These are phyloP conservation scores for Myodes glareolus DNA, from an alignment of 2,113 vertebrate genomes.

Conservation along the genomic window DNA sequence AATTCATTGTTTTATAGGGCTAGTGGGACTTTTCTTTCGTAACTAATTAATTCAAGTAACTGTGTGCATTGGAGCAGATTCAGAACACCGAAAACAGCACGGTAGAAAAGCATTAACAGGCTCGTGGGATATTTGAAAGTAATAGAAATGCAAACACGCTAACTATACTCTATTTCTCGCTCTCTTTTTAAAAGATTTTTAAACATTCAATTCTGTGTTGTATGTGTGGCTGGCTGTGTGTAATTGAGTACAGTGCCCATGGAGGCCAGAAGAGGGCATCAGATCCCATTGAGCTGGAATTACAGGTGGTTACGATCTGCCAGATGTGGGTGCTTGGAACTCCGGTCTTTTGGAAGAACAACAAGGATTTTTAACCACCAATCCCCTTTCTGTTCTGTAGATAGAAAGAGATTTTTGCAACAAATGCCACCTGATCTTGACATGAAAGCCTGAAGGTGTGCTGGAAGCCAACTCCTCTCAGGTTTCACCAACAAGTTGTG, in stretches of 20 bases:
- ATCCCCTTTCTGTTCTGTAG: background rate
- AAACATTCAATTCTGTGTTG: background rate
- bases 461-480: background rate
- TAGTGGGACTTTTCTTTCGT: background rate
- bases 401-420: background rate
- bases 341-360: background rate
- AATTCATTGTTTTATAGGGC: background rate
- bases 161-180: background rate
- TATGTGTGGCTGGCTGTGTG: background rate
- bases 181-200: background rate
- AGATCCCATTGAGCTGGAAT: background rate
- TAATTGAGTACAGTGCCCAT: background rate
- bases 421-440: background rate
- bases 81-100: background rate
- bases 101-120: background rate
- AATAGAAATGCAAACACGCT: background rate
- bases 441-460: background rate
- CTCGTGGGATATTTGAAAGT: too few relatives aligned
- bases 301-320: background rate
- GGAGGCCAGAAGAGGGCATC: background rate
- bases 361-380: too few relatives aligned
- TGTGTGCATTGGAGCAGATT: background rate
- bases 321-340: background rate
- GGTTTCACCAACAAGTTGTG: background rate
- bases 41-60: background rate